phyloP scores from a whole-genome alignment of 2,888 invertebrate species.

The Lochmaea capreae region DNA sequence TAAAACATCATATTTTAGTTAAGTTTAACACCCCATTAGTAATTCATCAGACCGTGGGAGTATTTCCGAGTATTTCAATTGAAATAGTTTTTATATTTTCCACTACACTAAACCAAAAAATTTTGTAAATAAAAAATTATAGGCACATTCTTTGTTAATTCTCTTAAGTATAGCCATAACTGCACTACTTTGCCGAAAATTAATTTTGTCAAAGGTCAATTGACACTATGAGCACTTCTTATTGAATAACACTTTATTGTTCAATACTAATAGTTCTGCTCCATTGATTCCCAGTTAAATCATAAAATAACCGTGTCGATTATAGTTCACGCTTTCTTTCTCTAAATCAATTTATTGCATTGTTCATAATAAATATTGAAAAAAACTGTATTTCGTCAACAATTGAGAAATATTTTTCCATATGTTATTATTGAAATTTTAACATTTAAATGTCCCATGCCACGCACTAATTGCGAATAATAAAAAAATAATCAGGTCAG shows the following conservation, averaged over 20 bases:
- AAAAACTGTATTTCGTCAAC: not conserved
- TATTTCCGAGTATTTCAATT: too few species aligned
- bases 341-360: not conserved
- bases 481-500: not conserved
- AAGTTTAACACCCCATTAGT: too few species aligned
- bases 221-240: not conserved
- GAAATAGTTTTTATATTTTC: too few species aligned
- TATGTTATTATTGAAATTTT: not conserved
- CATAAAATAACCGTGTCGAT: not conserved
- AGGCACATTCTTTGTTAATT: too few species aligned
- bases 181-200: not conserved
- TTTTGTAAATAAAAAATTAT: not conserved
- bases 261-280: not conserved
- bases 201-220: not conserved
- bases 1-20: too few species aligned
- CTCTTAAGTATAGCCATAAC: too few species aligned
- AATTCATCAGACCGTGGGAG: too few species aligned
- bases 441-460: not conserved
- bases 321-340: slow-evolving; percentile 1
- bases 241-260: not conserved
- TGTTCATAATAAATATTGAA: not conserved
- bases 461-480: not conserved
- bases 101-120: too few species aligned
- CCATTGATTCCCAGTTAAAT: not conserved
- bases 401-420: not conserved